phyloP scores from a whole-genome alignment of 2,113 vertebrate species.

The Patagioenas fasciata region DNA sequence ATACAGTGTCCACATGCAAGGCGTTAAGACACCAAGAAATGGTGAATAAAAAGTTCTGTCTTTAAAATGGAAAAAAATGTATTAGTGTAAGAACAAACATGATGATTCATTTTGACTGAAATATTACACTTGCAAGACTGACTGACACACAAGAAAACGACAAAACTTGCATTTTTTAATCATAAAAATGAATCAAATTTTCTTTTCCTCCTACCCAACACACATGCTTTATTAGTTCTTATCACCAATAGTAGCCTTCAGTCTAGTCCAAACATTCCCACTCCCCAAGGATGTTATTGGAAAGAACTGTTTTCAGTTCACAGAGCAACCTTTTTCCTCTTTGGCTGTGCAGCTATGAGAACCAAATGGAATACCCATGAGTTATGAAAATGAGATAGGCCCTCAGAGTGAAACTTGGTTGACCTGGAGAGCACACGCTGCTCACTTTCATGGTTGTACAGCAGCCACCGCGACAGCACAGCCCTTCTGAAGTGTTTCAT shows the following conservation, averaged over 20 bases:
- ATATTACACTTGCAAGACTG: background rate
- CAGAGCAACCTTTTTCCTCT: slow-evolving; percentile 25
- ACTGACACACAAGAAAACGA: background rate
- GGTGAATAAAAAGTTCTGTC: background rate
- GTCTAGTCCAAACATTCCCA: background rate
- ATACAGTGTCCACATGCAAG: background rate
- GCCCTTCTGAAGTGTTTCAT: background rate
- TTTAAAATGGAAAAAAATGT: background rate
- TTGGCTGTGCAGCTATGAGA: slow-evolving; percentile 10
- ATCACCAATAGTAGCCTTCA: background rate
- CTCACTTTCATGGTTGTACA: background rate
- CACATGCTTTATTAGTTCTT: background rate
- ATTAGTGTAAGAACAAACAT: background rate
- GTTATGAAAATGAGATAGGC: background rate
- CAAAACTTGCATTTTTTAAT: background rate
- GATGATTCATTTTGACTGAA: background rate
- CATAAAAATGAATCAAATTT: background rate
- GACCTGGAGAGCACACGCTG: background rate
- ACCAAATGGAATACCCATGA: slow-evolving; percentile 35
- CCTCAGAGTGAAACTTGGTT: background rate
- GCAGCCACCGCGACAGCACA: background rate
- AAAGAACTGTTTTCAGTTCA: background rate
- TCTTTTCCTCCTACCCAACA: background rate
- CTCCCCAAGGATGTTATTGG: background rate
- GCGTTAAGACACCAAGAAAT: background rate